Conservation (phyloP, 2,113 vertebrate species). For the Xiphias gladius region DNA sequence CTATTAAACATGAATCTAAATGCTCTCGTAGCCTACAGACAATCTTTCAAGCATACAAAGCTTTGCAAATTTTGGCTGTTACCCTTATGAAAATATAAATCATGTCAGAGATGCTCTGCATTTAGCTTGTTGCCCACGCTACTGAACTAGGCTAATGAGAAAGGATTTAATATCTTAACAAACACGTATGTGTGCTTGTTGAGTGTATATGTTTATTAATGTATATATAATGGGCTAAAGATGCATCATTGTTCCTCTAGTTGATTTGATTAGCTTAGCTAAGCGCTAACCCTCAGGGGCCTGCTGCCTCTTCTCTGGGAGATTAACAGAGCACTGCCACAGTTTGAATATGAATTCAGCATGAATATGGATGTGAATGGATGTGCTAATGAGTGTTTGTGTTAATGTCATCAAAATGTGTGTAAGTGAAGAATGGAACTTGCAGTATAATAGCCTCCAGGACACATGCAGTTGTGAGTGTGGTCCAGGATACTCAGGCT, state of each 20-base stretch:
- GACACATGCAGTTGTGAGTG: slow-evolving; percentile 26
- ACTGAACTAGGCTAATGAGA: slow-evolving; percentile 68
- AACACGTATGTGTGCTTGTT: slow-evolving; percentile 33
- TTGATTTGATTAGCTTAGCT: slow-evolving; percentile 82
- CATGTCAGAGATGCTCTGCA: slow-evolving; percentile 44
- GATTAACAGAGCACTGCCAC: slow-evolving; percentile 77
- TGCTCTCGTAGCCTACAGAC: slow-evolving; percentile 23
- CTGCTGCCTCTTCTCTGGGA: slow-evolving; percentile 65
- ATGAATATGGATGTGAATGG: slow-evolving; percentile 76
- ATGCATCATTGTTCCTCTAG: slow-evolving; percentile 51
- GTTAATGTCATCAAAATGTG: slow-evolving; percentile 53
- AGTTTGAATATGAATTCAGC: slow-evolving; percentile 76
- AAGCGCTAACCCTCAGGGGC: slow-evolving; percentile 76
- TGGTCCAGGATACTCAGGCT: slow-evolving; percentile 32
- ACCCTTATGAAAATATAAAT: slow-evolving; percentile 49
- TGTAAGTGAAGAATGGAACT: slow-evolving; percentile 57
- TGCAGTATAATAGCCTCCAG: slow-evolving; percentile 59
- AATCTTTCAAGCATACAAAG: slow-evolving; percentile 27
- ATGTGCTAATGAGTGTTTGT: slow-evolving; percentile 73
- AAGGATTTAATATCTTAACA: slow-evolving; percentile 62
- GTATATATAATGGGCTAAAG: slow-evolving; percentile 75
- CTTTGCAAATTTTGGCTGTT: slow-evolving; percentile 42
- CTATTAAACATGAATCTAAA: slow-evolving; percentile 27
- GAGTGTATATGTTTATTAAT: slow-evolving; percentile 59
- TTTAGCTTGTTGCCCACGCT: slow-evolving; percentile 52